Evolutionary conservation across 2,888 invertebrate species (phyloP), one percentile per base, ranked within the genome.

Genomic region (Scaptomyza tumidula): DNA sequence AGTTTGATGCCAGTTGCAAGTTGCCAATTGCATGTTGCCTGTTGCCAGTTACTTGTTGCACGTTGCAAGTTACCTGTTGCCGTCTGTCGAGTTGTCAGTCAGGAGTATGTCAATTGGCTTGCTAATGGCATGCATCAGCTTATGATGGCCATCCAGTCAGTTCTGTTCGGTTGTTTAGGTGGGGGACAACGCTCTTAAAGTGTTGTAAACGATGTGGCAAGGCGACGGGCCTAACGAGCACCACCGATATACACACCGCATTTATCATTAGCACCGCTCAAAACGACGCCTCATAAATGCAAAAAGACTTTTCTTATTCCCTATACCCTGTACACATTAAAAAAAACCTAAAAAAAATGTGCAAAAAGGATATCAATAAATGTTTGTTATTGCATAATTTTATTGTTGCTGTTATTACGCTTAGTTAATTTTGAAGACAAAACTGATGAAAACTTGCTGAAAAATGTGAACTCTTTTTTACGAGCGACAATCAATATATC

Each of bases 81-180:
- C 49, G 70, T 68, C 69, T 68, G 67, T 68, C 66, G 68, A 67
- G 39, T 46, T 61, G 78, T 78, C 72, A 65, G 66, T 86, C 87
- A 86, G 80, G 80, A 83, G 83, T 83, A 83, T 83, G 83, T 83
- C 83, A 88, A 83, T 83, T 88, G 88, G 80, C 75, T 88, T 80
- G 83, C 83, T 83, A 83, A 83, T 83, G 88, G 88, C 78, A 83
- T 81, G 86, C 79, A 77, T 77, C 77, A 78, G 57, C 65, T 58
- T 50, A 78, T 57, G 68, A 55, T 62, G 55, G 24, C 60, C 60
- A 46, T 19, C 13, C 11, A 48, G 48, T 14, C 31, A 10, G 14
- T 19, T 11, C 14, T 7, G 6, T 16, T 39, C 16, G 37, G 0
- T 14, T 39, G n/a, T 16, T 49, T 27, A n/a, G 44, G 33, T 11